Conservation (phyloP, 1,140 invertebrate species). For the Ceratosolen fusciceps region DNA sequence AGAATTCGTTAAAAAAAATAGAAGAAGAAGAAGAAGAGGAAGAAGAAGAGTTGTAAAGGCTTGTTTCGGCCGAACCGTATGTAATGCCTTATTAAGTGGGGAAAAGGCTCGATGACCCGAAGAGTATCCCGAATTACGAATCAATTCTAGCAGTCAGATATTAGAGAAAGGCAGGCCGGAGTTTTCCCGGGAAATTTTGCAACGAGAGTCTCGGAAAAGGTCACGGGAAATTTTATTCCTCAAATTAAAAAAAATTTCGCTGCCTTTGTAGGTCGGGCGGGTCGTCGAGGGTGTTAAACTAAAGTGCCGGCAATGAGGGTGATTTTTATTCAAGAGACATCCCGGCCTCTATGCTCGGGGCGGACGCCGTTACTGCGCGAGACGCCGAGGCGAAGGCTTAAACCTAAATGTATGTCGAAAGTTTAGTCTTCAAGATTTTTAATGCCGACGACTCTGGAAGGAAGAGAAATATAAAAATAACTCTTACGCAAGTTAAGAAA, state of each 20-base stretch:
- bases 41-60: too few relatives aligned
- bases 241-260: background rate
- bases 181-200: background rate
- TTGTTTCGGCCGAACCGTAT: too few relatives aligned
- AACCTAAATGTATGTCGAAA: slow-evolving; percentile 68
- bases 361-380: slow-evolving; percentile 51
- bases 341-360: slow-evolving; percentile 53
- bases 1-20: too few relatives aligned
- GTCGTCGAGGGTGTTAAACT: slow-evolving; percentile 58
- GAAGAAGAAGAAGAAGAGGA: too few relatives aligned
- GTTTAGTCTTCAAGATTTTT: slow-evolving; percentile 66
- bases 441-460: slow-evolving; percentile 59
- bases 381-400: slow-evolving; percentile 59
- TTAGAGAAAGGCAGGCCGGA: too few relatives aligned
- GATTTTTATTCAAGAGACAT: slow-evolving; percentile 71
- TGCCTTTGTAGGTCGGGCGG: slow-evolving; percentile 6
- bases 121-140: too few relatives aligned
- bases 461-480: slow-evolving; percentile 67
- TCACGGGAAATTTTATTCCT: slow-evolving; percentile 3
- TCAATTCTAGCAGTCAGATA: background rate
- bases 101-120: too few relatives aligned
- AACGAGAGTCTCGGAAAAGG: background rate
- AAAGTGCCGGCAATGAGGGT: slow-evolving; percentile 67
- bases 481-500: slow-evolving; percentile 49
- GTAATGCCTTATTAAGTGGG: too few relatives aligned